phyloP scores from a whole-genome alignment of 2,113 vertebrate species.

The Nannospalax galili region DNA sequence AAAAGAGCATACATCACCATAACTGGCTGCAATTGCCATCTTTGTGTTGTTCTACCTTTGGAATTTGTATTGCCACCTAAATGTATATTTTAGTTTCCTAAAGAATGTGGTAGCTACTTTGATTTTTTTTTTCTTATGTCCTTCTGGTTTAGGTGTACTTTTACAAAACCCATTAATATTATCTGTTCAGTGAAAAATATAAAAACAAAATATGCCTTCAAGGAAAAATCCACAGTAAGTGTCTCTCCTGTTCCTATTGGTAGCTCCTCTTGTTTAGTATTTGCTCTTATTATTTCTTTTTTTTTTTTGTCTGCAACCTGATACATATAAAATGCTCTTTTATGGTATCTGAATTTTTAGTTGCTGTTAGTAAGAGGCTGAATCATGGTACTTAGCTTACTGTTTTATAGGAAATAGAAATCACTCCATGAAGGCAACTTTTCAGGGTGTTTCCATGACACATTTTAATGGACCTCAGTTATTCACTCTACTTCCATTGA shows the following conservation, averaged over 20 bases:
- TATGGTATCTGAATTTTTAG: not conserved
- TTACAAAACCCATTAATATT: too few species aligned
- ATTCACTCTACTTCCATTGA: not conserved
- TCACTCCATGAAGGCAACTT: not conserved
- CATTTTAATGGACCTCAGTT: not conserved
- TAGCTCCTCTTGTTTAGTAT: not conserved
- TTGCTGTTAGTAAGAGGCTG: not conserved
- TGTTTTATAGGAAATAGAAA: not conserved
- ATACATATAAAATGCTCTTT: not conserved
- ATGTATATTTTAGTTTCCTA: too few species aligned
- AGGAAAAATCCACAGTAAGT: not conserved
- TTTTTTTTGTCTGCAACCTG: constrained; percentile 11
- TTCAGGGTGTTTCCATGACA: not conserved
- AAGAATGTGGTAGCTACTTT: too few species aligned
- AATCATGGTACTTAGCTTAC: not conserved
- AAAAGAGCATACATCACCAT: too few species aligned
- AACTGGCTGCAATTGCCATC: too few species aligned
- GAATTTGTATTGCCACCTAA: too few species aligned
- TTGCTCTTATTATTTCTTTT: not conserved
- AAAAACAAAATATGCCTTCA: not conserved
- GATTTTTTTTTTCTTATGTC: too few species aligned
- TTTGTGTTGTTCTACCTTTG: too few species aligned
- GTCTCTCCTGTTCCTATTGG: not conserved
- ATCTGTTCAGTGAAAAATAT: too few species aligned
- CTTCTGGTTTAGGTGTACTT: too few species aligned